Evolutionary conservation across 1,140 invertebrate species (phyloP).

Genomic region (Bombus sibiricus): DNA sequence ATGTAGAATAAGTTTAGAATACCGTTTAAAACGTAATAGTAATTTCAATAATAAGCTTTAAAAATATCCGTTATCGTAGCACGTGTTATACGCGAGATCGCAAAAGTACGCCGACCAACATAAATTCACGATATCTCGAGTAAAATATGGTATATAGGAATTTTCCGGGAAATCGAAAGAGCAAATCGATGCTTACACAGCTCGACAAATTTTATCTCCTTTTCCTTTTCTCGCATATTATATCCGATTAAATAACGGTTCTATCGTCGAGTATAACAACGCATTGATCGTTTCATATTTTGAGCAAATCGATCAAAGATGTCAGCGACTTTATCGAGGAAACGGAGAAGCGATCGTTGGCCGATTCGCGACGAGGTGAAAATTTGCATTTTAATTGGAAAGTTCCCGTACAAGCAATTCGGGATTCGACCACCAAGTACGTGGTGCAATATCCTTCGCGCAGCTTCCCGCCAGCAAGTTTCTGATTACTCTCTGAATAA

Average conservation of each 20-base stretch:
- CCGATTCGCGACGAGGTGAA: background rate
- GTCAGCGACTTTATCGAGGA: background rate
- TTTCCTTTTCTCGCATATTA: too few relatives aligned
- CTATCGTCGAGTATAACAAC: too few relatives aligned
- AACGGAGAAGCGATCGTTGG: background rate
- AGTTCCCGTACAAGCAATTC: slow-evolving; percentile 33
- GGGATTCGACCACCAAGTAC: slow-evolving; percentile 20
- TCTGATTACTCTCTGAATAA: slow-evolving; percentile 43
- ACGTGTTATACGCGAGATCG: too few relatives aligned
- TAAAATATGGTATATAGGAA: accelerated
- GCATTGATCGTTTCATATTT: background rate
- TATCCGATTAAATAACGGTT: too few relatives aligned
- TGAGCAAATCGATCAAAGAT: background rate
- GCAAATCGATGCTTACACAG: too few relatives aligned
- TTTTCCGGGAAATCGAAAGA: too few relatives aligned
- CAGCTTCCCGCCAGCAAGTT: slow-evolving; percentile 24
- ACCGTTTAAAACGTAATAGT: too few relatives aligned
- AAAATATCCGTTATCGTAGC: too few relatives aligned
- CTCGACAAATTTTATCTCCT: too few relatives aligned
- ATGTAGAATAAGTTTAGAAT: background rate
- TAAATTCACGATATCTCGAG: too few relatives aligned
- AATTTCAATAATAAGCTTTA: too few relatives aligned
- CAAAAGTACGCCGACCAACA: too few relatives aligned
- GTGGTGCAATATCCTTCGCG: slow-evolving; percentile 19
- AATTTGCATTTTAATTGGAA: slow-evolving; percentile 47